phyloP scores from a whole-genome alignment of 1,140 invertebrate species.

The Parapsyche elsis region DNA sequence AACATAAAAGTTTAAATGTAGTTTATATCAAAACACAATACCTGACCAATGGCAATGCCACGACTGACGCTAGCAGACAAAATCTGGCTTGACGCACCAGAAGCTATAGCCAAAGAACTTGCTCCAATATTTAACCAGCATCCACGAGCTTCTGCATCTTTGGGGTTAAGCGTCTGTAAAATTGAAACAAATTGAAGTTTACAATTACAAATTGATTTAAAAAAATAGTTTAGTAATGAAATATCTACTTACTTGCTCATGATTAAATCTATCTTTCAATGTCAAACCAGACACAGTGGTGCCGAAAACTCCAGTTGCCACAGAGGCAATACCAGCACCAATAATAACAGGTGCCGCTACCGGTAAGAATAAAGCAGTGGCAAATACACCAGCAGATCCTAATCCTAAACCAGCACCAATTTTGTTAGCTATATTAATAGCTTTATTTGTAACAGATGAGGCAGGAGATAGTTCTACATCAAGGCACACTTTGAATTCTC shows the following conservation, averaged over 20 bases:
- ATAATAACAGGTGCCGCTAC: constrained; percentile 38
- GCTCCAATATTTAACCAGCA: constrained; percentile 61
- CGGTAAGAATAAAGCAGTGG: constrained; percentile 40
- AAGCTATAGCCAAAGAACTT: constrained; percentile 58
- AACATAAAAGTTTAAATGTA: too few relatives aligned
- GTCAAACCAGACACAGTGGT: constrained; percentile 13
- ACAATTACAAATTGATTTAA: not conserved
- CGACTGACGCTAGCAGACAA: constrained; percentile 38
- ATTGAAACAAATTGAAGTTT: not conserved
- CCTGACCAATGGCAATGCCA: constrained; percentile 48
- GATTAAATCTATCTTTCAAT: constrained; percentile 50
- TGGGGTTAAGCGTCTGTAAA: constrained; percentile 58
- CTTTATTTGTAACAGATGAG: constrained; percentile 14
- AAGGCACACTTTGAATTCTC: not conserved
- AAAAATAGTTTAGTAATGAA: not conserved
- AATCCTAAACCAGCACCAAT: constrained; percentile 29
- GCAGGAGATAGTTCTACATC: constrained; percentile 36
- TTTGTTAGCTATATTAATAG: constrained; percentile 16
- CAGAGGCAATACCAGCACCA: constrained; percentile 21
- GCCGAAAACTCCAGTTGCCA: constrained; percentile 34
- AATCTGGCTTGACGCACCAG: constrained; percentile 57
- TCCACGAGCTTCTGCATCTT: constrained; percentile 59
- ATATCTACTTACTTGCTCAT: constrained; percentile 57
- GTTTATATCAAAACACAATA: constrained; percentile 32
- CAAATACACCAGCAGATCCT: constrained; percentile 42